Base-by-base conservation (phyloP, 1,140 invertebrate species). In the Chironomus tepperi region DNA sequence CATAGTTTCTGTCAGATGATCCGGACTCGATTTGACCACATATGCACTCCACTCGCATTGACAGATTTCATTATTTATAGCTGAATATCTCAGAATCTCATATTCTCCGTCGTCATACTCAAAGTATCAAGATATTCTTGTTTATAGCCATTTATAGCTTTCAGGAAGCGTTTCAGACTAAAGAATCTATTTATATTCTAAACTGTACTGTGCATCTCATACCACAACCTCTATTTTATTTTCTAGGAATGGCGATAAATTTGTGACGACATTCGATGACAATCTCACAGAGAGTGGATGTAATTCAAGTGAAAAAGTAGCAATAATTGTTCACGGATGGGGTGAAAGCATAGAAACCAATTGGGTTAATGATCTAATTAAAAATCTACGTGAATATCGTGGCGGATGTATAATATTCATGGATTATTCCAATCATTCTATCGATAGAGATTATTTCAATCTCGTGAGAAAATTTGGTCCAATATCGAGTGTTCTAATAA, bases 361-460 rank as follows among this genome's bases (percentile, higher is more conserved):
- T 43, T 82, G 81, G 81, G 76, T 81, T 0, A 24, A 75, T 8
- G 75, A 78, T 7, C 75, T 82, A 12, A 80, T 80, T 74, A 77
- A 80, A 67, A 78, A 81, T 0, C 67, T 82, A 1, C 78, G 77
- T 47, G 79, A 74, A 75, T 80, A 81, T 74, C 80, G 81, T 1
- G 79, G 78, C 2, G 81, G 81, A 3, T 82, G 81, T 19, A 77
- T 82, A 12, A 78, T 82, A 21, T 82, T 81, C 75, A 81, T 82
- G 43, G 81, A 82, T 74, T 82, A 81, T 42, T n/a, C 57, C 10
- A 12, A 15, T n/a, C 70, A 75, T 75, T 78, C 74, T 75, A 74
- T 10, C 75, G 77, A 7, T 78, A 79, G 3, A 78, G 77, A 72
- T 77, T 79, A 42, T 78, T 79, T 18, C 80, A 79, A 75, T 74